Percentiles rank a stretch among this genome's conserved stretches.
Evolutionary conservation across 2,888 invertebrate species (phyloP).

Genomic region (Bembecia ichneumoniformis): DNA sequence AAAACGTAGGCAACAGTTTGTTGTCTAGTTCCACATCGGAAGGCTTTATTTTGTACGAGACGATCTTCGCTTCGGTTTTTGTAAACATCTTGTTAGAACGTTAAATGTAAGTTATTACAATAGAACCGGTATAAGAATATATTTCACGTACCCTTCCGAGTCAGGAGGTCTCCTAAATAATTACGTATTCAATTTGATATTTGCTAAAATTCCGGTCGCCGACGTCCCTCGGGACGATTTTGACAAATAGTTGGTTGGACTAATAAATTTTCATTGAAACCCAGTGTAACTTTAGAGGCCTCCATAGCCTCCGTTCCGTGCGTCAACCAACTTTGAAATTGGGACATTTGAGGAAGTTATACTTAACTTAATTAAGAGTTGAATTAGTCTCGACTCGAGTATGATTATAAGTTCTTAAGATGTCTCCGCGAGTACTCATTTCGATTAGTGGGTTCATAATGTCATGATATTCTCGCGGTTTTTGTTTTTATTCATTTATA

Average conservation of each 20-base stretch:
- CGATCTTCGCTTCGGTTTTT: neutral
- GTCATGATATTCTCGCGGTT: neutral
- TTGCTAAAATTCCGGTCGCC: conserved; percentile 47
- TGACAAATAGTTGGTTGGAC: conserved; percentile 64
- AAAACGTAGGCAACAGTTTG: conserved; percentile 63
- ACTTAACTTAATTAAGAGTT: conserved; percentile 63
- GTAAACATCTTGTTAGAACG: no score
- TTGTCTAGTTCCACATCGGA: conserved; percentile 14
- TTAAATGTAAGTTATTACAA: no score
- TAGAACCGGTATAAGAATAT: no score
- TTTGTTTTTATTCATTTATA: neutral
- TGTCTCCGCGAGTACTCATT: conserved; percentile 33
- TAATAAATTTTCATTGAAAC: conserved; percentile 69
- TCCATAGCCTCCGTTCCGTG: conserved; percentile 12
- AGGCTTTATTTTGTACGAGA: neutral
- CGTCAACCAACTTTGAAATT: conserved; percentile 53
- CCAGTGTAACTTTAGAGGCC: conserved; percentile 45
- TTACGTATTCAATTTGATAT: conserved; percentile 52
- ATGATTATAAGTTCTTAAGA: conserved; percentile 58
- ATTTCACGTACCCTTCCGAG: conserved; percentile 9
- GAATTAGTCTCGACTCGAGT: conserved; percentile 59
- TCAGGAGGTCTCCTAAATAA: conserved; percentile 37
- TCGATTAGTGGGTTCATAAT: conserved; percentile 13
- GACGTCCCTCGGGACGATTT: conserved; percentile 54
- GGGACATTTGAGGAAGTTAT: conserved; percentile 55